Base-by-base conservation (phyloP, 2,113 vertebrate species). In the Phoxinus phoxinus region DNA sequence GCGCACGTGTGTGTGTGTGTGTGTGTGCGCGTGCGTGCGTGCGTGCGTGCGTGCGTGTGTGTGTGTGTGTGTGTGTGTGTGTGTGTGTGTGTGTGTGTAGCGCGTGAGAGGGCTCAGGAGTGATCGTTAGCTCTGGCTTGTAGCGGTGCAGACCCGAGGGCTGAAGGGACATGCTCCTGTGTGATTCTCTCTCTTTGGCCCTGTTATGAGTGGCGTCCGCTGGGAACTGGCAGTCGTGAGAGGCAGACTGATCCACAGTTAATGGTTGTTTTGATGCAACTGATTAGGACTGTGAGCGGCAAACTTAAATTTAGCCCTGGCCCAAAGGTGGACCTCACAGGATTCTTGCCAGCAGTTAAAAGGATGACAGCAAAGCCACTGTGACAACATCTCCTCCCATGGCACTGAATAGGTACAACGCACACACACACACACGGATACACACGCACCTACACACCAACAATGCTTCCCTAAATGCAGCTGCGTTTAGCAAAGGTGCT, bases 251-350 rank as follows among this genome's bases (percentile, higher is more conserved):
- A 90, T 88, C 91, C 74, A 77, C 86, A 84, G 91, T 90, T 93
- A 94, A 95, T 93, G 89, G 93, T 92, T 93, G 92, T 93, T 94
- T 92, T 90, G 89, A 91, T 92, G 90, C 88, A 86, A 76, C 90
- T 93, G 92, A 94, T 95, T 92, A 92, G 88, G 86, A 85, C 69
- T 91, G 86, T 92, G 88, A 90, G 88, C 87, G 81, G 86, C 71
- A 72, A 63, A 91, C 87, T 90, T 88, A 90, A 86, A 92, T 91
- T 83, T 88, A 92, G 89, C 87, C 58, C 35, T 53, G 86, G 56
- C 88, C 86, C 73, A 44, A 86, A 84, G 90, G 87, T 81, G 86
- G 84, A 90, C 65, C 90, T 88, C 90, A 86, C 81, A 80, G 79
- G 89, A 37, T 72, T 65, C 63, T 53, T 81, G 90, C 83, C 88